These are phyloP conservation scores for Tricholauxania praeusta DNA, from an alignment of 2,888 invertebrate species.

Conservation along the genomic window DNA sequence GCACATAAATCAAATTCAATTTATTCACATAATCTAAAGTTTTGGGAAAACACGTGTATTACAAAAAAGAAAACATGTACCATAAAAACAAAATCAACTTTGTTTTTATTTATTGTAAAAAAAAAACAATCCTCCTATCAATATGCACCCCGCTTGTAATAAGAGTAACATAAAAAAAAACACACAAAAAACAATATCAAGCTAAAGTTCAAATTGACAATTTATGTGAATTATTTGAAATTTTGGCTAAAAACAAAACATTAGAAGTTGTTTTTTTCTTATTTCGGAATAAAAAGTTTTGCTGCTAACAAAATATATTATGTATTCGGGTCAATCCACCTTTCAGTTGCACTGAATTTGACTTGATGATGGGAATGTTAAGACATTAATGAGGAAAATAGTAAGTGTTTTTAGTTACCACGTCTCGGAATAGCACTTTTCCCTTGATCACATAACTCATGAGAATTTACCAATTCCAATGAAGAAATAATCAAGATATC, in stretches of 20 bases:
- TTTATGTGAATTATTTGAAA: constrained; percentile 29
- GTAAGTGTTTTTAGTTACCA: no score
- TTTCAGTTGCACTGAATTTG: no score
- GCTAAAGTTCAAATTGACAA: constrained; percentile 8
- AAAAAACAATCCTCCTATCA: no score
- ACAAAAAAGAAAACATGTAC: not conserved
- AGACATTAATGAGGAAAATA: no score
- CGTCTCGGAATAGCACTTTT: no score
- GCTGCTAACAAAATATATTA: no score
- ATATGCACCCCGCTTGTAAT: not conserved
- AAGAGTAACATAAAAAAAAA: not conserved
- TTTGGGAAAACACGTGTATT: constrained; percentile 10
- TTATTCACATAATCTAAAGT: constrained; percentile 29
- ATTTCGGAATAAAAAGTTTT: no score
- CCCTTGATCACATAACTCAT: no score
- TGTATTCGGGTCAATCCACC: no score
- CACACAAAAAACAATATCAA: not conserved
- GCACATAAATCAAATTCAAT: constrained; percentile 28
- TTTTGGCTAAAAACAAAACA: constrained; percentile 13
- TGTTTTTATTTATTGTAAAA: not conserved
- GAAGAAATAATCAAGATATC: no score
- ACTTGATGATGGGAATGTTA: no score
- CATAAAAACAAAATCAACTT: not conserved
- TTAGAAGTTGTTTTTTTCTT: not conserved
- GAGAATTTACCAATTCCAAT: no score